phyloP scores from a whole-genome alignment of 2,888 invertebrate species.

The Microctonus hyperodae region DNA sequence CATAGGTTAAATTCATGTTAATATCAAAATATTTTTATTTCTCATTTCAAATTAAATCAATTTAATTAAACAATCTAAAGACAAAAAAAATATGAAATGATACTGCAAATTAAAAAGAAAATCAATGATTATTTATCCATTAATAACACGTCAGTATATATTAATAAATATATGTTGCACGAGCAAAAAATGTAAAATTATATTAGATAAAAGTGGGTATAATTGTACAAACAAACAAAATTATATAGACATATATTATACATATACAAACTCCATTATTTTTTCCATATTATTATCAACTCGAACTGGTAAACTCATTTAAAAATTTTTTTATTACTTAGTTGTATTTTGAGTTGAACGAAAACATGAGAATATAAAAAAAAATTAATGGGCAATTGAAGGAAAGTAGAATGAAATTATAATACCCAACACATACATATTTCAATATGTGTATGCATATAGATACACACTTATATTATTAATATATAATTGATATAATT shows the following conservation, averaged over 20 bases:
- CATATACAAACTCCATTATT: neutral
- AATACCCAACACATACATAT: neutral
- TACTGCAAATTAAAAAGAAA: neutral
- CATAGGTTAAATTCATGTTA: neutral
- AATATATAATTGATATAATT: neutral
- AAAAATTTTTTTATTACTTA: neutral
- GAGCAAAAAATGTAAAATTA: constrained; percentile 30
- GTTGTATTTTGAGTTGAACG: too few relatives aligned
- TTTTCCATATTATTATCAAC: neutral
- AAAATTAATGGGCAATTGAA: neutral
- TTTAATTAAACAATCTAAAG: too few relatives aligned
- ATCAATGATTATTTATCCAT: neutral
- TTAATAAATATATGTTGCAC: too few relatives aligned
- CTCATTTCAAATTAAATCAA: too few relatives aligned
- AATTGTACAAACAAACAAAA: constrained; percentile 15
- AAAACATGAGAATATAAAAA: neutral
- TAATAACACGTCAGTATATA: neutral
- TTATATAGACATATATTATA: constrained; percentile 1
- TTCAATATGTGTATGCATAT: neutral
- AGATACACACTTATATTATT: neutral
- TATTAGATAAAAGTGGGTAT: constrained; percentile 1
- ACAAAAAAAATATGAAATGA: neutral
- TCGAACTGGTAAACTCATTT: neutral
- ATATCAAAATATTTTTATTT: neutral
- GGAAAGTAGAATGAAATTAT: neutral